Conservation (phyloP, 2,113 vertebrate species). For the Perca flavescens region DNA sequence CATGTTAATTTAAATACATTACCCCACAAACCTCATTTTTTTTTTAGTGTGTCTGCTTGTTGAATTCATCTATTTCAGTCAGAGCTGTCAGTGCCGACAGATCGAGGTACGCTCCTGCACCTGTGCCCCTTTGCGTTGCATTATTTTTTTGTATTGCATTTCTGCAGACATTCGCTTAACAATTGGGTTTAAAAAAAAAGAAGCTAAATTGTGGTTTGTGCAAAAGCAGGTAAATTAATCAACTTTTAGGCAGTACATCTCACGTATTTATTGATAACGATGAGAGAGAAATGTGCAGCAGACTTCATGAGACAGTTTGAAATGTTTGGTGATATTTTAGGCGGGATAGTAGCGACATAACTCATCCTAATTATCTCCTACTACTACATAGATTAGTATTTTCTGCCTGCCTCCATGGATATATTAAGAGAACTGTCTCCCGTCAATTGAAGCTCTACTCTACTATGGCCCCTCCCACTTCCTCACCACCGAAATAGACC, state of each 20-base stretch:
- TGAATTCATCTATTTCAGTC: constrained; percentile 51
- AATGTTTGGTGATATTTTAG: neutral
- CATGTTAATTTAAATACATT: neutral
- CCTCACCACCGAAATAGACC: constrained; percentile 29
- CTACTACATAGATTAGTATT: constrained; percentile 55
- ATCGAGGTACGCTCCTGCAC: constrained; percentile 44
- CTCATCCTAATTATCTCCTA: constrained; percentile 40
- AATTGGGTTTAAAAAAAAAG: neutral
- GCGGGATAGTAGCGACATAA: constrained; percentile 21
- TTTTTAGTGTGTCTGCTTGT: neutral
- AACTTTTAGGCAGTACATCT: neutral
- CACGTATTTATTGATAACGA: neutral
- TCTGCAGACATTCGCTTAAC: neutral
- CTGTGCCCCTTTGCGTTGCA: constrained; percentile 25
- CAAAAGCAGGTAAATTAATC: neutral
- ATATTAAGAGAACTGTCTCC: constrained; percentile 8
- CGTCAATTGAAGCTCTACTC: constrained; percentile 64
- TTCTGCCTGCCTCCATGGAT: constrained; percentile 18
- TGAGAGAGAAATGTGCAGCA: neutral
- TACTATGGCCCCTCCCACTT: constrained; percentile 76
- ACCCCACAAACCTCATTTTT: neutral
- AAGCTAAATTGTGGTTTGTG: neutral
- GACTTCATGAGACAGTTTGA: too few relatives aligned
- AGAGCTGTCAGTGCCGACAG: constrained; percentile 19
- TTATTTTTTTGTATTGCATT: too few relatives aligned